Evolutionary conservation across 2,888 invertebrate species (phyloP).

Genomic region (Salpingus planirostris): DNA sequence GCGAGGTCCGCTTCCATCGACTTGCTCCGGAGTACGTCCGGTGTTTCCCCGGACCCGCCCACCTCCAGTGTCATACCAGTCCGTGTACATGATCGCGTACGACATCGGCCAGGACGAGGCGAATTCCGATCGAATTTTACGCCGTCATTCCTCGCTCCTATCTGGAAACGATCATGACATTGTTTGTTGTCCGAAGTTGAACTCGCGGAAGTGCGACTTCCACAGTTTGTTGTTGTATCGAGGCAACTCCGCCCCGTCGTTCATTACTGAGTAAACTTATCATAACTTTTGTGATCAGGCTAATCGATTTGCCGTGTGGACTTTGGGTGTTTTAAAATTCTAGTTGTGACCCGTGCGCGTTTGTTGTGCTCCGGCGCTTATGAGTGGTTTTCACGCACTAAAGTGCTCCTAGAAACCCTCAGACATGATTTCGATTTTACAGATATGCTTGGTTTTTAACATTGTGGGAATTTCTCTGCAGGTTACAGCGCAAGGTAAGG

Average conservation of each 20-base stretch:
- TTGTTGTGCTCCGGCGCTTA: too few relatives aligned
- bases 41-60: constrained; percentile 28
- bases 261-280: too few relatives aligned
- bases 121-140: too few relatives aligned
- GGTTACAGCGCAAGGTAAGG: constrained; percentile 13
- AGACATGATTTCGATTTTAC: constrained; percentile 9
- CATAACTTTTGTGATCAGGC: constrained; percentile 17
- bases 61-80: constrained; percentile 22
- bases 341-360: constrained; percentile 1
- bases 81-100: constrained; percentile 26
- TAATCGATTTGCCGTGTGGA: constrained; percentile 14
- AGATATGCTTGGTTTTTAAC: constrained; percentile 7
- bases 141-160: too few relatives aligned
- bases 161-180: too few relatives aligned
- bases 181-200: too few relatives aligned
- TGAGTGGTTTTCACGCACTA: not conserved
- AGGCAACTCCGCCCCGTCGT: constrained; percentile 13
- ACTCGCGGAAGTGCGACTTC: constrained; percentile 20
- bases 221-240: constrained; percentile 25
- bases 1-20: constrained; percentile 26
- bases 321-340: constrained; percentile 6
- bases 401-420: not conserved
- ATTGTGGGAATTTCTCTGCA: constrained; percentile 8
- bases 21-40: constrained; percentile 19
- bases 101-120: too few relatives aligned